Conservation (phyloP, 2,113 vertebrate species). For the Machaerirhynchus nigripectus region DNA sequence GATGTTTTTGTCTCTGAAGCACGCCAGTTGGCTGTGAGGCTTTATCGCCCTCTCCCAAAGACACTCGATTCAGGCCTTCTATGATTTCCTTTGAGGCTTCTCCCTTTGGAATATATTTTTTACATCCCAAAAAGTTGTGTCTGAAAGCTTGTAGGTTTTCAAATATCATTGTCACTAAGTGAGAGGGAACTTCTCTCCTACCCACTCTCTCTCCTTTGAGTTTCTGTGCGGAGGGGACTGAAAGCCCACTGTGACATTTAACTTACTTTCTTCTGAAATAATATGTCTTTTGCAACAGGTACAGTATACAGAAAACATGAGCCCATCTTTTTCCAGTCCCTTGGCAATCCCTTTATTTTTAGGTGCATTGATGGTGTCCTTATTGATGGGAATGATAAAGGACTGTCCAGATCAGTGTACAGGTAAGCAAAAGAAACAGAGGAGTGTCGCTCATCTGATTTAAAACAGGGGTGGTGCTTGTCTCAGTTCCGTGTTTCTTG, state of each 20-base stretch:
- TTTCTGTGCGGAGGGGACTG: background rate
- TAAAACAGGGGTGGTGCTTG: background rate
- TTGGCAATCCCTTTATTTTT: slow-evolving; percentile 92
- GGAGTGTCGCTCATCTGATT: background rate
- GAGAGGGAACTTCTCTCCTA: background rate
- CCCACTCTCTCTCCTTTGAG: background rate
- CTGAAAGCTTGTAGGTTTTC: background rate
- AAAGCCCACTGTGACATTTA: background rate
- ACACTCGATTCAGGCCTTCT: rapidly evolving
- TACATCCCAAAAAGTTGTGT: background rate
- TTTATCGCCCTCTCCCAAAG: background rate
- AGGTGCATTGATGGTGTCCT: slow-evolving; percentile 89
- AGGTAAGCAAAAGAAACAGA: slow-evolving; percentile 65
- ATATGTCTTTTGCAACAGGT: slow-evolving; percentile 69
- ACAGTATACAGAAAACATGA: slow-evolving; percentile 89
- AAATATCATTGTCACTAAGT: background rate
- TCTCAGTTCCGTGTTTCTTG: background rate
- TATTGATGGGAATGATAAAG: slow-evolving; percentile 92
- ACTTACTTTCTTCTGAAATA: background rate
- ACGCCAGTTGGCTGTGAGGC: rapidly evolving
- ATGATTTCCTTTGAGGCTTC: background rate
- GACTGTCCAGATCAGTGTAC: slow-evolving; percentile 88
- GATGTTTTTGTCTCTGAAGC: background rate
- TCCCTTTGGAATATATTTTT: background rate
- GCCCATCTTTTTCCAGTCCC: slow-evolving; percentile 92